These are phyloP conservation scores for Trimorus sp. DNA, from an alignment of 2,888 invertebrate species.

Conservation along the genomic window DNA sequence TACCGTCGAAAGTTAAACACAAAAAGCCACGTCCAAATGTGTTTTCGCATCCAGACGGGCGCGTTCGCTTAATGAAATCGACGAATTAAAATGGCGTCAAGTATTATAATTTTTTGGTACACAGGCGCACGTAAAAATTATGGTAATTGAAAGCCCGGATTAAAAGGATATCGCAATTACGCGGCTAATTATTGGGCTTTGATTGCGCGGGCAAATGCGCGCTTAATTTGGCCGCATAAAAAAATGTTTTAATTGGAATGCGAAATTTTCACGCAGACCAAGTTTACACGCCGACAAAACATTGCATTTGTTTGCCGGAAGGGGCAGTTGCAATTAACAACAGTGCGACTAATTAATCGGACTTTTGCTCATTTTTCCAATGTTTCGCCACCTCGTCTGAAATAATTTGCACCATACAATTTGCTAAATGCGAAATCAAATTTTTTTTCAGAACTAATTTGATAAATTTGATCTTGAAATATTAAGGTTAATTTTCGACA, in stretches of 20 bases:
- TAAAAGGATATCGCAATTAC: background rate
- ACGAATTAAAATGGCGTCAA: background rate
- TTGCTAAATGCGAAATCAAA: too few relatives aligned
- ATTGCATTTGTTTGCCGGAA: background rate
- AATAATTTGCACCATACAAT: too few relatives aligned
- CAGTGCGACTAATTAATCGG: background rate
- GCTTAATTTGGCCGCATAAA: background rate
- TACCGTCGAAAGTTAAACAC: slow-evolving; percentile 4
- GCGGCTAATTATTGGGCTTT: background rate
- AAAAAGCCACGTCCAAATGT: slow-evolving; percentile 34
- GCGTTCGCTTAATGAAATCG: background rate
- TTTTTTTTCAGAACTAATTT: too few relatives aligned
- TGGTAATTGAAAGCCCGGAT: background rate
- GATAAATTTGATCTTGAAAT: too few relatives aligned
- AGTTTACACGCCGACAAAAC: background rate
- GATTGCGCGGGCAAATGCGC: background rate
- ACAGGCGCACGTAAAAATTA: background rate
- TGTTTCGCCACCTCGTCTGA: background rate
- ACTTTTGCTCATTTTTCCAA: background rate
- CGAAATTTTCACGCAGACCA: background rate
- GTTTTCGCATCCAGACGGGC: slow-evolving; percentile 22
- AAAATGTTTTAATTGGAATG: background rate
- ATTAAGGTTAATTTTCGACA: too few relatives aligned
- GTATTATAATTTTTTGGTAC: background rate
- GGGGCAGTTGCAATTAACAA: background rate